Base-by-base conservation (phyloP, 2,888 invertebrate genomes). In the Tinea trinotella region DNA sequence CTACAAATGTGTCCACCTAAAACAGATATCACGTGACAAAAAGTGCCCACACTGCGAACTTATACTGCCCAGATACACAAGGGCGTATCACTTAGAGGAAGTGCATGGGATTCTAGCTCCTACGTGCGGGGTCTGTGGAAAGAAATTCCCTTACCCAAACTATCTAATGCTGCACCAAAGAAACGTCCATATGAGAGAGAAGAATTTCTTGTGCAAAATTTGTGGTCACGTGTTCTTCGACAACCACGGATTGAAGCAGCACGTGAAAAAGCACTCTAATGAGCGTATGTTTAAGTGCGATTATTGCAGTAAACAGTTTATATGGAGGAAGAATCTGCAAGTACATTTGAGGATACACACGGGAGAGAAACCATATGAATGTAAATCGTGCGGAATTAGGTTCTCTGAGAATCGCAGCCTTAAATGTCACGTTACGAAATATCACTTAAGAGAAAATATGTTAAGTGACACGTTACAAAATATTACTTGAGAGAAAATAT, bases 181-280 rank as follows among this genome's bases (percentile, higher is more conserved):
- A 55, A 68, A 67, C 22, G 67, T 67, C 0, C 77, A 77, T 17
- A 71, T 76, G 72, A 68, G 68, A 0, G 74, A 72, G 36, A 72
- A 61, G 56, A 80, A 69, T 19, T 71, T 73, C 10, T 67, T 66
- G 15, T 89, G 89, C 57, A 63, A 72, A 5, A 60, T 83, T 0
- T 89, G 89, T 59, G 69, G 76, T n/a, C 87, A 82, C 59, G 69
- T 64, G 0, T 88, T 88, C 57, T 74, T 71, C 17, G 62, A 67
- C 19, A 61, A 64, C 1, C 35, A 64, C 0, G 64, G 67, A 52
- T 59, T 78, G 20, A 62, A 57, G 9, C 57, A 63, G 19, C 68
- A 68, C 18, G 57, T 60, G 24, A 50, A 59, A 0, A 60, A 57
- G 12, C 74, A 74, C 56, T 60, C 61, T 0, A 52, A 64, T 1